Base-by-base conservation (phyloP, 2,797 vertebrate species). In the Tangara arthus region DNA sequence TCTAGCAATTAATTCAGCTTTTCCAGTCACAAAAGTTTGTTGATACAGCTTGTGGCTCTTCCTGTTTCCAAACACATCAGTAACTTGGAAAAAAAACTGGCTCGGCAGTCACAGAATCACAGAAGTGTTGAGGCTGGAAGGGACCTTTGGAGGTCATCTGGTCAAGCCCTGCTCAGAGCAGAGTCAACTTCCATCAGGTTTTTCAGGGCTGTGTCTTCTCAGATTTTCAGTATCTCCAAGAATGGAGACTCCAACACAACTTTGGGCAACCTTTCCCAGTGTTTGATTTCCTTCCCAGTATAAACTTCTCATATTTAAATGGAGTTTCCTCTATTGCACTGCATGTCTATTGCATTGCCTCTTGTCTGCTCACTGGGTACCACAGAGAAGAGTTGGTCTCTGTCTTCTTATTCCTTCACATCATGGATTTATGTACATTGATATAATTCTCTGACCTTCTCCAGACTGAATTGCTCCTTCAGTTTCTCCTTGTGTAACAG, bases 41-140 rank as follows among this genome's bases (percentile, higher is more conserved):
- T 94, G 85, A 86, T 90, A 83, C 89, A 96, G 91, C 87, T 96
- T 95, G 83, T 72, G 82, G 55, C 49, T 86, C 76, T 96, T 96
- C 87, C 94, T 94, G 76, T 90, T 75, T 77, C 85, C 90, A 85
- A 91, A 83, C 57, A 91, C 72, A 88, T 83, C 50, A 69, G 34
- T 83, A 69, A 78, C 50, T 56, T 63, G 61, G 52, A 10, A 69
- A 64, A 35, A 41, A 60, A 80, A 6, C 5, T 49, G n/a, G 13
- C 37, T 56, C 9, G 2, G 34, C 59, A 42, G 77, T 47, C 70
- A 61, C 35, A 83, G 83, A 84, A 72, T 71, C 68, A 82, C 44
- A 20, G 41, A 61, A 87, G 20, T 2, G 2, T 21, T 70, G 82
- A 75, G 46, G 24, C 13, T 82, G 55, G 82, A 91, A 78, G 50